Conservation (phyloP, 2,888 invertebrate genomes). For the Odontomyia ornata region DNA sequence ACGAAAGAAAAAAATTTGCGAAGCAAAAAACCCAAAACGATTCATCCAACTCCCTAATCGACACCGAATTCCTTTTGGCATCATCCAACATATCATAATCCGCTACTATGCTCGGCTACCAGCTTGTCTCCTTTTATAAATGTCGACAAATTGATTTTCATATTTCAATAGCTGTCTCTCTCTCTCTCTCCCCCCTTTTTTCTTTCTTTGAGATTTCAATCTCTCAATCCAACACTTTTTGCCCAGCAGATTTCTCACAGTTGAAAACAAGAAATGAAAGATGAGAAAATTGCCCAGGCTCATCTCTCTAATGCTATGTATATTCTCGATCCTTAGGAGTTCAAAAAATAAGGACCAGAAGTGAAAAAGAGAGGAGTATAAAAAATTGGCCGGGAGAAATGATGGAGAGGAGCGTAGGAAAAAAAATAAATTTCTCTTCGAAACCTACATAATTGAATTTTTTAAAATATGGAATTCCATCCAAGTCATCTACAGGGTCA, state of each 20-base stretch:
- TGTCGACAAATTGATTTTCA: constrained; percentile 10
- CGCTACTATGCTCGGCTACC: neutral
- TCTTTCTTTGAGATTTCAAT: no score
- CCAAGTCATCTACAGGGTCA: constrained; percentile 12
- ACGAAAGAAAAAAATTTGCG: no score
- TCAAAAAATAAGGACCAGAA: neutral
- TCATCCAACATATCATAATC: constrained; percentile 27
- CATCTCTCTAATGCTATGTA: neutral
- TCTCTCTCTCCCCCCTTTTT: no score
- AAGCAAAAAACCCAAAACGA: no score
- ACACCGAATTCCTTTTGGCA: constrained; percentile 18
- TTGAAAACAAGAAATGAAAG: no score
- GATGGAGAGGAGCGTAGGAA: neutral
- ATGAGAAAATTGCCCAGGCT: neutral
- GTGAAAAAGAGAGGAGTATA: no score
- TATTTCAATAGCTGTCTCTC: neutral
- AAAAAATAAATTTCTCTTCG: neutral
- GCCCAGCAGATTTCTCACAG: no score
- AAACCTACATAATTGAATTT: constrained; percentile 31
- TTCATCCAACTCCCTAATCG: constrained; percentile 8
- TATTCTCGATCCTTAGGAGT: neutral
- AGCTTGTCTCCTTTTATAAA: neutral
- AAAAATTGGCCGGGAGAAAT: neutral
- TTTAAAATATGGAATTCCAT: constrained; percentile 31
- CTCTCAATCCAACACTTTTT: no score